A percentile compares a stretch with the other conserved stretches of the same genome.
phyloP scores from a whole-genome alignment of 2,113 vertebrate genomes.

The Ctenomys sociabilis region DNA sequence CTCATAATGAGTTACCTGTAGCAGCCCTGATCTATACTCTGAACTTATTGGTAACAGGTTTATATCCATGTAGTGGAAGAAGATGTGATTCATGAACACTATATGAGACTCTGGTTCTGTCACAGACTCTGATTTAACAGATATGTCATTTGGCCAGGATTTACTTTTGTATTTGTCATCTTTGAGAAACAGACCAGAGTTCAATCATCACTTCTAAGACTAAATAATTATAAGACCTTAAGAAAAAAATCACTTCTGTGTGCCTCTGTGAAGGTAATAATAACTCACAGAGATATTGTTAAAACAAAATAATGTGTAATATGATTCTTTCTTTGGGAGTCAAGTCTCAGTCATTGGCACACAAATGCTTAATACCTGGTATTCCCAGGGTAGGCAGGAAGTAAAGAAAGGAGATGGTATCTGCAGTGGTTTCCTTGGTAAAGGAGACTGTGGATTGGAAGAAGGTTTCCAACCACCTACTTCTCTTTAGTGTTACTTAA shows the following conservation, averaged over 20 bases:
- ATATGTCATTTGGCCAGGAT: background rate
- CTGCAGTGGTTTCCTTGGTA: background rate
- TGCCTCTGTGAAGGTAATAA: conserved; percentile 17
- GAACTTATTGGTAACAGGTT: background rate
- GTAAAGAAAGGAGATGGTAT: background rate
- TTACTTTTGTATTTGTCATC: conserved; percentile 33
- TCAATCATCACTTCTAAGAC: conserved; percentile 27
- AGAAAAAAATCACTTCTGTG: conserved; percentile 40
- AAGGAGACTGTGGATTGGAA: background rate
- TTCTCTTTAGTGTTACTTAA: conserved; percentile 46
- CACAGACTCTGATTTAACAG: background rate
- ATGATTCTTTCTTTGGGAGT: conserved; percentile 8
- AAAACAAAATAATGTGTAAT: conserved; percentile 21
- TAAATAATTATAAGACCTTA: conserved; percentile 6
- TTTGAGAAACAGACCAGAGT: conserved; percentile 9
- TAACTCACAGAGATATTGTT: background rate
- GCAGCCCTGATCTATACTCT: background rate
- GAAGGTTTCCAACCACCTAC: background rate
- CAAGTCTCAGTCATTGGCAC: background rate
- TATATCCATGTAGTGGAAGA: background rate
- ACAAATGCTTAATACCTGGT: background rate
- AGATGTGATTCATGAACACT: conserved; percentile 38
- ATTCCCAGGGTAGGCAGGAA: background rate
- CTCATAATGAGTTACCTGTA: background rate
- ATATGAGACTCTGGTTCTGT: conserved; percentile 1